A percentile compares a stretch with the other conserved stretches of the same genome.
Evolutionary conservation across 2,888 invertebrate genomes (phyloP).

Genomic region (Eupithecia tripunctaria): DNA sequence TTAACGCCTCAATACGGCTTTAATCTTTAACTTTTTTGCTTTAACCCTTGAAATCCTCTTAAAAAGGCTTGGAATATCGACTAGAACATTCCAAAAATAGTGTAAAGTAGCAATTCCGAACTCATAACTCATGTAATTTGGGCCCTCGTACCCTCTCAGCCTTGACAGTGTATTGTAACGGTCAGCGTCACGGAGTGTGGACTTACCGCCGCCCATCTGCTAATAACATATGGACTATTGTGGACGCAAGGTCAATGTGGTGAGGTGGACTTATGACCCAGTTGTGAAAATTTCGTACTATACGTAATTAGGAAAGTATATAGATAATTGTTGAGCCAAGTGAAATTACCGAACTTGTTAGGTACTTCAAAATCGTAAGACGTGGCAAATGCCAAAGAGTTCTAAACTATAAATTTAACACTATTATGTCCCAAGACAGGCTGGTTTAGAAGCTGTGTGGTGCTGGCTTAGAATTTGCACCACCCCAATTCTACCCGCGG

Average conservation of each 20-base stretch:
- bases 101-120: not conserved
- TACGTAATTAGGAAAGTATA: no score
- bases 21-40: no score
- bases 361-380: no score
- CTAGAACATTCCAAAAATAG: not conserved
- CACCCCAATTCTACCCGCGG: no score
- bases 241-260: constrained; percentile 41
- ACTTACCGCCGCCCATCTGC: constrained; percentile 43
- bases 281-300: no score
- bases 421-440: no score
- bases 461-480: no score
- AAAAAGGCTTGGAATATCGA: not conserved
- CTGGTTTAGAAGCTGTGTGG: no score
- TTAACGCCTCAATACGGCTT: not conserved
- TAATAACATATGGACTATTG: constrained; percentile 39
- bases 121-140: constrained; percentile 7
- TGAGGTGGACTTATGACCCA: constrained; percentile 22
- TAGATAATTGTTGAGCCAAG: no score
- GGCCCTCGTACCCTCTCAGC: constrained; percentile 48
- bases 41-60: not conserved
- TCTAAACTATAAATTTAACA: no score
- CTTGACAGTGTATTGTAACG: constrained; percentile 53
- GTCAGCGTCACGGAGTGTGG: constrained; percentile 45
- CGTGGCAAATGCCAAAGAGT: no score
- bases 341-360: no score